Conservation (phyloP, 2,113 vertebrate species). For the Perca fluviatilis region DNA sequence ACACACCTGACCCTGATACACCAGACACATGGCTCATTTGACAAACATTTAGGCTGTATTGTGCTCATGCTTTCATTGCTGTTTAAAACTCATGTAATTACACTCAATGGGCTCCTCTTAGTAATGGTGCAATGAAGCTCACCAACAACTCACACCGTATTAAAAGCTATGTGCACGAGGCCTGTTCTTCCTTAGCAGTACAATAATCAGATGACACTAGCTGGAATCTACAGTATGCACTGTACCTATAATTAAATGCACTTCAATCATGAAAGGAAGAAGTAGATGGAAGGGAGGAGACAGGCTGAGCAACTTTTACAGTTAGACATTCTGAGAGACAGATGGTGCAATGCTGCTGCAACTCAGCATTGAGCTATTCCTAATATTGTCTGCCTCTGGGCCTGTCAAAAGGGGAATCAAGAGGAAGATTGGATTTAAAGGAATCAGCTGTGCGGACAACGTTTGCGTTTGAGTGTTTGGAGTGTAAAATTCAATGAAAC, state of each 20-base stretch:
- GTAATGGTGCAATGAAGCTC: conserved; percentile 34
- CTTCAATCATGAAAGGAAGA: conserved; percentile 4
- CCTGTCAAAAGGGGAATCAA: conserved; percentile 30
- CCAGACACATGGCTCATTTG: conserved; percentile 38
- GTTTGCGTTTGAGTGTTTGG: no score
- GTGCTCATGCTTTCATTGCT: conserved; percentile 25
- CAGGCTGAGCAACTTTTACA: conserved; percentile 5
- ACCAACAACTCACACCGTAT: conserved; percentile 24
- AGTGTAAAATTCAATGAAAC: no score
- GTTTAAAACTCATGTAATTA: conserved; percentile 43
- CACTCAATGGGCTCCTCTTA: conserved; percentile 23
- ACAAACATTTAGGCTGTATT: conserved; percentile 14
- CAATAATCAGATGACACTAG: conserved; percentile 10
- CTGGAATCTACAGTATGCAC: background rate
- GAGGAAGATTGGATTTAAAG: conserved; percentile 11
- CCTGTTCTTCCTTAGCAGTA: background rate
- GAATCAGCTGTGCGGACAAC: background rate
- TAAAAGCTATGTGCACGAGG: conserved; percentile 17
- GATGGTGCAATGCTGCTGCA: conserved; percentile 57
- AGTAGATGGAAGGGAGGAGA: conserved; percentile 24
- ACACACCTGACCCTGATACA: conserved; percentile 27
- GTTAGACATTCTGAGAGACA: conserved; percentile 30
- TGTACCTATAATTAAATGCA: background rate
- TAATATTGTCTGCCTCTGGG: conserved; percentile 27
- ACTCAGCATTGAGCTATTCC: conserved; percentile 19